Evolutionary conservation across 2,113 vertebrate genomes (phyloP).

Genomic region (Vidua macroura): DNA sequence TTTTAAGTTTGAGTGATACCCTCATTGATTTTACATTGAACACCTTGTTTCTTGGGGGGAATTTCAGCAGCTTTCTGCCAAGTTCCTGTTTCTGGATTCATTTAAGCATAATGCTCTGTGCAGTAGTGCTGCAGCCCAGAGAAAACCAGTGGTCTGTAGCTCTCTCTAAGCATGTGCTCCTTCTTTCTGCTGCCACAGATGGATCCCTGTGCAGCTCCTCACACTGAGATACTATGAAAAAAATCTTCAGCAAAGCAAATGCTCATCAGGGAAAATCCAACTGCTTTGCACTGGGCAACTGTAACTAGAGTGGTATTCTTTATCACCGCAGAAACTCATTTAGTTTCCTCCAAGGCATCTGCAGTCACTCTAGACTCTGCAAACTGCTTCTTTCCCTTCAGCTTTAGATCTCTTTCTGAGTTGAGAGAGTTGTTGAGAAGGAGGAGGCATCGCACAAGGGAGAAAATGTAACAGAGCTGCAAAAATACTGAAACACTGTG

Average conservation of each 20-base stretch:
- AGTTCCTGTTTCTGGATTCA: not conserved
- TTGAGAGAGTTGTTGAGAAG: not conserved
- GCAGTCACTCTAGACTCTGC: not conserved
- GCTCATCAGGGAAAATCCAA: not conserved
- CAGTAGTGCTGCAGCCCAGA: not conserved
- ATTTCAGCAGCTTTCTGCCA: not conserved
- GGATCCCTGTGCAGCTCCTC: not conserved
- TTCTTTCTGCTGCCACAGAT: not conserved
- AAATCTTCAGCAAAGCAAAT: not conserved
- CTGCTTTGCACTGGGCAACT: not conserved
- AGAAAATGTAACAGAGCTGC: not conserved
- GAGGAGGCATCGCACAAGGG: not conserved
- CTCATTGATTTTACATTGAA: not conserved
- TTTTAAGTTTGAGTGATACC: not conserved
- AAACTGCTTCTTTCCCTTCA: not conserved
- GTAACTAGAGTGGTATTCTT: not conserved
- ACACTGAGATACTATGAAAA: not conserved
- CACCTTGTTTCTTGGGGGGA: not conserved
- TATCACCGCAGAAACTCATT: not conserved
- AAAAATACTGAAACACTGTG: not conserved
- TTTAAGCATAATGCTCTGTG: not conserved
- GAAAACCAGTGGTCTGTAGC: not conserved
- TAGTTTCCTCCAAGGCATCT: not conserved
- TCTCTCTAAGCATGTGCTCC: not conserved
- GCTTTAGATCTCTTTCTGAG: not conserved